These are phyloP conservation scores for Sphinx pinastri DNA, from an alignment of 2,888 invertebrate genomes.

Conservation along the genomic window DNA sequence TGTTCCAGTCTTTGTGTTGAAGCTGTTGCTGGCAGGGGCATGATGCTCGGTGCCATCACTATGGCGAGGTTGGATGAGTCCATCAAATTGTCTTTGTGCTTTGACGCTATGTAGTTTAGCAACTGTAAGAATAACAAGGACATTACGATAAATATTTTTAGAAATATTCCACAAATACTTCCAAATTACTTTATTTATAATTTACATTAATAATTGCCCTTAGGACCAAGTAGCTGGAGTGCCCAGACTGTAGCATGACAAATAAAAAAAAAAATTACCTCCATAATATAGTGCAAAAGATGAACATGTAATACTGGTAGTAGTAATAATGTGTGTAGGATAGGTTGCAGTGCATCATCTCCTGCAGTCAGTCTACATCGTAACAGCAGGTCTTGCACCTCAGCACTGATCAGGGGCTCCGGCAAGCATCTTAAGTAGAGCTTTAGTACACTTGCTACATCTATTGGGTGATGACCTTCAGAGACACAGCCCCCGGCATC, in stretches of 20 bases:
- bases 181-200: neutral
- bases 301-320: slow-evolving; percentile 91
- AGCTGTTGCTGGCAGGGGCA: slow-evolving; percentile 90
- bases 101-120: slow-evolving; percentile 87
- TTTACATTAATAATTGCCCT: too few species aligned
- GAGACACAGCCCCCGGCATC: slow-evolving; percentile 89
- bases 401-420: slow-evolving; percentile 89
- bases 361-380: slow-evolving; percentile 85
- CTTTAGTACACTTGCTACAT: slow-evolving; percentile 93
- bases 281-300: slow-evolving; percentile 92
- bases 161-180: neutral
- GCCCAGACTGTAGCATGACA: neutral
- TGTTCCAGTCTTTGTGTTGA: slow-evolving; percentile 86
- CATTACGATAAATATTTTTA: neutral
- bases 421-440: slow-evolving; percentile 93
- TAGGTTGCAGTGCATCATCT: slow-evolving; percentile 85
- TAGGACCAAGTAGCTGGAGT: neutral
- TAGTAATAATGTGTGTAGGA: slow-evolving; percentile 88
- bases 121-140: slow-evolving; percentile 75
- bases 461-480: slow-evolving; percentile 90
- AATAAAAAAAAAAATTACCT: slow-evolving; percentile 71
- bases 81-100: slow-evolving; percentile 92
- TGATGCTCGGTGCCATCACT: slow-evolving; percentile 93
- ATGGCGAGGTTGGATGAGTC: slow-evolving; percentile 92
- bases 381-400: slow-evolving; percentile 92